Evolutionary conservation across 2,888 invertebrate genomes (phyloP).

Genomic region (Cataglyphis rosenhaueri): DNA sequence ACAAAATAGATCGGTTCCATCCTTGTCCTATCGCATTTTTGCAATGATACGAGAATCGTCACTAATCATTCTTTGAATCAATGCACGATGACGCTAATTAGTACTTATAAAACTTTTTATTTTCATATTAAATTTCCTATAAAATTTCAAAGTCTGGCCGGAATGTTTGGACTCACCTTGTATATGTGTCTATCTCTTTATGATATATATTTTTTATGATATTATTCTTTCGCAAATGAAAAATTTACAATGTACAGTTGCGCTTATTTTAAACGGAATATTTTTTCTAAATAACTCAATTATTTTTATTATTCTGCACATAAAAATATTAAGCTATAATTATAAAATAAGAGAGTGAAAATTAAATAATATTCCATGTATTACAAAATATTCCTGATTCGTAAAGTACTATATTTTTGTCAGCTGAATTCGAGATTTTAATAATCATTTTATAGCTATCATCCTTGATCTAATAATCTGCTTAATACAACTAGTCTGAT

Average conservation of each 20-base stretch:
- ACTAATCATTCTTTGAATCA: constrained; percentile 23
- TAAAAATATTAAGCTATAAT: background rate
- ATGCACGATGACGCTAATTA: constrained; percentile 23
- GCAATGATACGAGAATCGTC: constrained; percentile 10
- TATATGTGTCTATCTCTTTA: background rate
- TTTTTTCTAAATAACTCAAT: background rate
- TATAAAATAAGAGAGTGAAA: background rate
- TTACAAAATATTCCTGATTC: background rate
- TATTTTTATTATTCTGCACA: background rate
- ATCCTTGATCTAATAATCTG: constrained; percentile 21
- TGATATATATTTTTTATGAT: background rate
- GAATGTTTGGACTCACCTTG: too few species aligned
- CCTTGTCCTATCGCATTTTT: constrained; percentile 40
- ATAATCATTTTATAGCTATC: constrained; percentile 21
- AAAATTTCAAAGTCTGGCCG: too few species aligned
- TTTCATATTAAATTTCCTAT: too few species aligned
- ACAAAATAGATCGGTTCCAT: constrained; percentile 47
- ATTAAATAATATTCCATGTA: background rate
- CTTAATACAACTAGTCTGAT: constrained; percentile 25
- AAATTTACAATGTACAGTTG: background rate
- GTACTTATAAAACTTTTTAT: background rate
- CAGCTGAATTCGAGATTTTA: background rate
- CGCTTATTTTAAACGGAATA: background rate
- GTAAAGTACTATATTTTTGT: background rate
- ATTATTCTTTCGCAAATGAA: background rate